Conservation (phyloP, 2,888 invertebrate genomes). For the Pachliopta kotzebuea region DNA sequence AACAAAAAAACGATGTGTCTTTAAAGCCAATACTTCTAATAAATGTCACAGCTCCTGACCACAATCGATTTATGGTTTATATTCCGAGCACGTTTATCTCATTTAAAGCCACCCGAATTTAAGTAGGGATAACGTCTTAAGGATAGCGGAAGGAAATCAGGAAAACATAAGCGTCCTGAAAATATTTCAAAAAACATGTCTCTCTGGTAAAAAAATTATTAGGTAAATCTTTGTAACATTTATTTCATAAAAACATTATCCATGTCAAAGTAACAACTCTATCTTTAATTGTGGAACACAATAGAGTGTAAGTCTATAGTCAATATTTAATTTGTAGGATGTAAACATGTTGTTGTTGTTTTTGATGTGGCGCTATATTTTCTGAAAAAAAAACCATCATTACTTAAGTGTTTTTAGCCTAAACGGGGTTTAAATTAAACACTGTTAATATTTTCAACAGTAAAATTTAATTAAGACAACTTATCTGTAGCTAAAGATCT, state of each 20-base stretch:
- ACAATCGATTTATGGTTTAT: slow-evolving; percentile 27
- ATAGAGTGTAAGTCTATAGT: too few relatives aligned
- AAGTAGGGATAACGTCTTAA: slow-evolving; percentile 25
- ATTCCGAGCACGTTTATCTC: slow-evolving; percentile 22
- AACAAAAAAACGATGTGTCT: slow-evolving; percentile 7
- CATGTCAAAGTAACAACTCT: too few relatives aligned
- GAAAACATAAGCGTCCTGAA: slow-evolving; percentile 7
- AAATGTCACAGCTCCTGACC: neutral
- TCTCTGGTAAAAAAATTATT: too few relatives aligned
- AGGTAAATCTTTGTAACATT: too few relatives aligned
- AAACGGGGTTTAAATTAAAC: too few relatives aligned
- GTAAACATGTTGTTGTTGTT: too few relatives aligned
- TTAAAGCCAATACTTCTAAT: slow-evolving; percentile 14
- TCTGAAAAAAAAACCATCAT: too few relatives aligned
- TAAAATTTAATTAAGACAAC: slow-evolving; percentile 12
- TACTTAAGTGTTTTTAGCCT: too few relatives aligned
- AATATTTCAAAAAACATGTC: slow-evolving; percentile 10
- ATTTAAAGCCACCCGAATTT: slow-evolving; percentile 22
- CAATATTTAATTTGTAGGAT: too few relatives aligned
- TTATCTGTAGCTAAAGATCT: neutral
- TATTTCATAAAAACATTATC: too few relatives aligned
- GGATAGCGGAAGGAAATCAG: slow-evolving; percentile 16
- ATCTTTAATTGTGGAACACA: too few relatives aligned
- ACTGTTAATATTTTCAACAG: neutral
- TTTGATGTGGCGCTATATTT: too few relatives aligned